phyloP scores from a whole-genome alignment of 2,113 vertebrate species.

The Anolis carolinensis region DNA sequence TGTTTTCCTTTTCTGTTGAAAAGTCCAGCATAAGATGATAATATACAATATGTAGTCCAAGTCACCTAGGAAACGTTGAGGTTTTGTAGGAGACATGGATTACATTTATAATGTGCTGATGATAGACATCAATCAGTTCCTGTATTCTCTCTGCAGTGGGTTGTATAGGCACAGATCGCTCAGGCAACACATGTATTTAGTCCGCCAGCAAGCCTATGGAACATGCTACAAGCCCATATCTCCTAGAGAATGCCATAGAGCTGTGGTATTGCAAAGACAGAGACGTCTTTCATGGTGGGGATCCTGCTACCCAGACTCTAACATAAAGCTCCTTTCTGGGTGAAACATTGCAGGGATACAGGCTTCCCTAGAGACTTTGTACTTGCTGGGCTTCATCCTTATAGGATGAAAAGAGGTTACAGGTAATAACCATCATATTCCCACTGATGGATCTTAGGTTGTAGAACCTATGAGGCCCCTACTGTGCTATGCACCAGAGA shows the following conservation, averaged over 20 bases:
- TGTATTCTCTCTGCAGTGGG: background rate
- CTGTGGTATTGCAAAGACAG: background rate
- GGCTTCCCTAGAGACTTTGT: background rate
- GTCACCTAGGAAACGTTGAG: constrained; percentile 4
- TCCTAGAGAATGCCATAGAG: background rate
- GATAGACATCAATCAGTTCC: too few species aligned
- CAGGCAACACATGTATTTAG: background rate
- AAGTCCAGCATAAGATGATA: background rate
- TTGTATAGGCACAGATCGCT: background rate
- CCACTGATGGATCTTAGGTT: background rate
- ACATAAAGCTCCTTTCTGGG: background rate
- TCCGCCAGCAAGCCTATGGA: background rate
- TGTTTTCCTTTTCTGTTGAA: background rate
- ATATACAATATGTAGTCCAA: background rate
- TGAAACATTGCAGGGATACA: background rate
- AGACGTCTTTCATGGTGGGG: background rate
- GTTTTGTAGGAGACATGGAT: background rate
- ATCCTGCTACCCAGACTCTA: background rate
- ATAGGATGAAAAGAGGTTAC: background rate
- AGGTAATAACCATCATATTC: too few species aligned
- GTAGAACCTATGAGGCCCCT: background rate
- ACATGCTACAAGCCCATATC: too few species aligned
- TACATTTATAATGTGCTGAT: background rate
- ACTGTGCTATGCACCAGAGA: background rate
- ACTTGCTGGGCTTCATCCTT: background rate